Evolutionary conservation across 1,140 invertebrate genomes (phyloP), one percentile per base, ranked within the genome.

Genomic region (Tetramorium simillimum): DNA sequence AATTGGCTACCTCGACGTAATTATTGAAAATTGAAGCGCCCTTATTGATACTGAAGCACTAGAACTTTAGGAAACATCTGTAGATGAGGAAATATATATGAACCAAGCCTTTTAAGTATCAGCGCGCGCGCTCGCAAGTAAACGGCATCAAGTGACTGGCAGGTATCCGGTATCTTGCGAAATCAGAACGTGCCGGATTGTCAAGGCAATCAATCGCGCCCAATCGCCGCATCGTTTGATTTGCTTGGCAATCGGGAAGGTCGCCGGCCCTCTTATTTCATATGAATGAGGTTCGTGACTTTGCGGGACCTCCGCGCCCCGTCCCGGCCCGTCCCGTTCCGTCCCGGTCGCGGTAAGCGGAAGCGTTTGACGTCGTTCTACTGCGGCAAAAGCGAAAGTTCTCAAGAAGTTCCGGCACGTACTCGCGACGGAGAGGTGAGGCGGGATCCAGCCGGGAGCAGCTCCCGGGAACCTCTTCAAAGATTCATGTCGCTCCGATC

Each of bases 341-440:
- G 2, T 46, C 33, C 10, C 21, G 9, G 18, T 58, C 37, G 63
- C 21, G 21, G 51, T 81, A 70, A 81, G 28, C 33, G 49, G 77
- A 37, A 40, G 33, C 77, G 33, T 81, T 81, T 70, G 49, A 81
- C 78, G 63, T 58, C 78, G 78, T 81, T 81, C 65, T n/a, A 49
- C 63, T 67, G 43, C 63, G 62, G 77, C 78, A 81, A 81, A 81
- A 81, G 78, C 63, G 78, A 81, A 81, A 81, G 78, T 81, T 81
- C 14, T 81, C 65, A 81, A 70, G 37, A 81, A 81, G 65, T 81
- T 81, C 78, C 51, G 65, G 63, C 78, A 81, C 78, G 78, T 81
- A 70, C 33, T 7, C 37, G 10, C 18, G 56, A n/a, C 69, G 69
- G 7, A 28, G 75, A 28, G 16, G 16, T 10, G 9, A 28, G 53